Conservation (phyloP, 2,888 invertebrate genomes). For the Troglohyphantes excavatus region DNA sequence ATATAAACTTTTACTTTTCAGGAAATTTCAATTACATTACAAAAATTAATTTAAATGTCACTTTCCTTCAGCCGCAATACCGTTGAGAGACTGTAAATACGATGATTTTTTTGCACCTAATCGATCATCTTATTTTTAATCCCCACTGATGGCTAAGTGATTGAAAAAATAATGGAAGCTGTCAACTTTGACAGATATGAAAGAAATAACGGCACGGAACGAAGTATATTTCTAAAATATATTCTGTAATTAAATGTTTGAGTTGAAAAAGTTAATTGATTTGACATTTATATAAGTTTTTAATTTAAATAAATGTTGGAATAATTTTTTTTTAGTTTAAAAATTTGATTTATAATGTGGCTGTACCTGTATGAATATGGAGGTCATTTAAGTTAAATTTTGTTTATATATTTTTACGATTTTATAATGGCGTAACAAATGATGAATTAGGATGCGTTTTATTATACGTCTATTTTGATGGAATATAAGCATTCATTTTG, state of each 20-base stretch:
- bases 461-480: too few relatives aligned
- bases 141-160: neutral
- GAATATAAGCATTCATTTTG: too few relatives aligned
- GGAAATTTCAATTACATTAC: neutral
- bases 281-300: neutral
- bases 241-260: neutral
- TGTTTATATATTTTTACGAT: too few relatives aligned
- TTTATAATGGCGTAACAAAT: too few relatives aligned
- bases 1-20: neutral
- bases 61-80: neutral
- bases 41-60: conserved; percentile 1
- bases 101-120: neutral
- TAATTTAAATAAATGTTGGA: too few relatives aligned
- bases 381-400: too few relatives aligned
- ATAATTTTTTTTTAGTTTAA: too few relatives aligned
- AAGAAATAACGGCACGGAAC: neutral
- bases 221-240: neutral
- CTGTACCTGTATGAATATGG: too few relatives aligned
- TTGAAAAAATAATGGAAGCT: conserved; percentile 9
- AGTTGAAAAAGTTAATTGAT: neutral
- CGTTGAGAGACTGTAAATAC: neutral
- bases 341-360: too few relatives aligned
- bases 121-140: neutral
- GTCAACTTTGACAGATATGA: neutral
- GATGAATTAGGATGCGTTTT: too few relatives aligned